Conservation (phyloP, 1,140 invertebrate species). For the Kradibia gibbosae region DNA sequence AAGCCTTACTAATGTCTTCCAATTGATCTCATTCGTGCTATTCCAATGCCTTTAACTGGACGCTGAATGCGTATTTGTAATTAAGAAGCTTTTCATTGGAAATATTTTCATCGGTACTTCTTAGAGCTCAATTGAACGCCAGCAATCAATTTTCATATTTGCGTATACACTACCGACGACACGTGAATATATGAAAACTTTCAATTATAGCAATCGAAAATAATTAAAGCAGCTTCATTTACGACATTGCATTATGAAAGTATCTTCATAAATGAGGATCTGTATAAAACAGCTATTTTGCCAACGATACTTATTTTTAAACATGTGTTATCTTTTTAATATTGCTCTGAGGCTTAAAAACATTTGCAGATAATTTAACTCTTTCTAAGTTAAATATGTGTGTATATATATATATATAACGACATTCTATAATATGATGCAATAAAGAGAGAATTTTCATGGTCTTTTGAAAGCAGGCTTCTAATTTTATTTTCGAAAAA, state of each 20-base stretch:
- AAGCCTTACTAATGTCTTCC: no score
- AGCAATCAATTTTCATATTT: background rate
- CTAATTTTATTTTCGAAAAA: constrained; percentile 18
- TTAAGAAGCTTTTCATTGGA: no score
- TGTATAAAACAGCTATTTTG: background rate
- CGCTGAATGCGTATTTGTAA: no score
- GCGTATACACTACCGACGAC: background rate
- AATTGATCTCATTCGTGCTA: no score
- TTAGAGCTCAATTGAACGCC: background rate
- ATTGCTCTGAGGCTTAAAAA: background rate
- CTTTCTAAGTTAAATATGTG: background rate
- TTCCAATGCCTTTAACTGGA: no score
- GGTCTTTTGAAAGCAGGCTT: no score
- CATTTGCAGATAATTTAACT: background rate
- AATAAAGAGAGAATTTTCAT: constrained; percentile 30
- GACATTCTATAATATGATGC: constrained; percentile 26
- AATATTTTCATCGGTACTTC: no score
- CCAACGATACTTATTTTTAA: background rate
- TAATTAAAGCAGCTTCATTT: background rate
- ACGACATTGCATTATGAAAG: background rate
- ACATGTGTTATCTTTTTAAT: background rate
- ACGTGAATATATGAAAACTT: background rate
- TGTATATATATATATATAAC: background rate
- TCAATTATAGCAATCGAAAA: background rate
- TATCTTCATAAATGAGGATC: background rate